Evolutionary conservation across 2,888 invertebrate genomes (phyloP).

Genomic region (Aphodius granarius): DNA sequence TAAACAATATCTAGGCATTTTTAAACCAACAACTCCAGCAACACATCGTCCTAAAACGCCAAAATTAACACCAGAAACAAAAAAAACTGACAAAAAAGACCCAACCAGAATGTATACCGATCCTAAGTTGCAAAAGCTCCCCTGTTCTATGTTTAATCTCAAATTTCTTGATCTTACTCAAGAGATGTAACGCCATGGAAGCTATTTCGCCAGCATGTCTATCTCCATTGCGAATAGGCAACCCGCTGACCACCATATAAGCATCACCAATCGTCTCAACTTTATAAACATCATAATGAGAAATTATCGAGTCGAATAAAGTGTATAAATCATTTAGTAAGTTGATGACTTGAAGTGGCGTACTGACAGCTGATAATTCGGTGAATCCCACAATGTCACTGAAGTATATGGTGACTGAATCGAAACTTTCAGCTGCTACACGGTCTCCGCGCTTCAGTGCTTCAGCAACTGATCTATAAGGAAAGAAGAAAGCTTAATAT

Average conservation of each 20-base stretch:
- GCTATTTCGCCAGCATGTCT: constrained; percentile 80
- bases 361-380: constrained; percentile 74
- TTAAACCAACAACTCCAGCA: constrained; percentile 80
- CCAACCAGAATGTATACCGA: constrained; percentile 69
- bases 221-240: constrained; percentile 73
- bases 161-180: constrained; percentile 71
- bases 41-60: constrained; percentile 66
- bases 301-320: constrained; percentile 84
- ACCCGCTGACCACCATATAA: constrained; percentile 80
- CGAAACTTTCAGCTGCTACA: constrained; percentile 80
- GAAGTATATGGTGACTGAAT: constrained; percentile 81
- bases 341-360: constrained; percentile 83
- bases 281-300: constrained; percentile 86
- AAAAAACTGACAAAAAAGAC: neutral
- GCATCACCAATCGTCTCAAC: constrained; percentile 85
- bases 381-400: constrained; percentile 87
- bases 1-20: constrained; percentile 82
- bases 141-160: constrained; percentile 69
- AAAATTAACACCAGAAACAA: neutral
- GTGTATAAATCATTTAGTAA: constrained; percentile 87
- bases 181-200: constrained; percentile 73
- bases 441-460: constrained; percentile 76
- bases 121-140: constrained; percentile 69
- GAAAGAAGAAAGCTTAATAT: neutral
- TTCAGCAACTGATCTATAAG: constrained; percentile 74